phyloP scores from a whole-genome alignment of 2,797 vertebrate genomes.

The Halcyon chelicuti region DNA sequence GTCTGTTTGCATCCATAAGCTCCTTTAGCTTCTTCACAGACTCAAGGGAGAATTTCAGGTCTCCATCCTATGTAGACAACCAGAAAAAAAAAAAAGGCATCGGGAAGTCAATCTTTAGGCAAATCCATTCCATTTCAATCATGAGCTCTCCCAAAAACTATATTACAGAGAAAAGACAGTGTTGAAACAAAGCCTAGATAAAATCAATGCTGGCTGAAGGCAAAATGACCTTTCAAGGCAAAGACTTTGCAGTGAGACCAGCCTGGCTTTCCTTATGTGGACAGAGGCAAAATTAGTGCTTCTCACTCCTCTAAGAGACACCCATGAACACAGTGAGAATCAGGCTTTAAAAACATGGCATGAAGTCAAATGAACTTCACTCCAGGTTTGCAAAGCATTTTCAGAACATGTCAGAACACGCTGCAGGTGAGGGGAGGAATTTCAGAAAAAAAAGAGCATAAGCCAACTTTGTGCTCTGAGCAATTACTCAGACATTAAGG shows the following conservation, averaged over 20 bases:
- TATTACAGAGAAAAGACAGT: neutral
- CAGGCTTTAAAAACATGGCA: neutral
- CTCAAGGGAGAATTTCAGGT: conserved; percentile 48
- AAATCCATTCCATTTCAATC: neutral
- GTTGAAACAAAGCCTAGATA: neutral
- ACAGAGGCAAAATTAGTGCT: neutral
- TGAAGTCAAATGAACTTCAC: neutral
- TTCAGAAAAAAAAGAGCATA: neutral
- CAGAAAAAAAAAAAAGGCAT: neutral
- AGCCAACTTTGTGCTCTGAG: neutral
- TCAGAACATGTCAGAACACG: no score
- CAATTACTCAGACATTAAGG: neutral
- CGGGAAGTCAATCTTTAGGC: neutral
- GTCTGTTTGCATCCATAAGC: neutral
- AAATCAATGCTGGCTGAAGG: neutral
- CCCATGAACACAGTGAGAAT: neutral
- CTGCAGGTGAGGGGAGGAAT: neutral
- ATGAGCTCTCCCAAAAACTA: neutral
- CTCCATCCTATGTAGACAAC: conserved; percentile 26
- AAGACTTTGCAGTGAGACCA: neutral
- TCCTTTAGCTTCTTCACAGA: conserved; percentile 59
- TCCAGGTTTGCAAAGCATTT: neutral
- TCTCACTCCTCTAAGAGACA: neutral
- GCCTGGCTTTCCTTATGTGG: neutral
- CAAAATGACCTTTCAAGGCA: neutral